Evolutionary conservation across 2,888 invertebrate genomes (phyloP), one percentile per base, ranked within the genome.

Genomic region (Phortica magna): DNA sequence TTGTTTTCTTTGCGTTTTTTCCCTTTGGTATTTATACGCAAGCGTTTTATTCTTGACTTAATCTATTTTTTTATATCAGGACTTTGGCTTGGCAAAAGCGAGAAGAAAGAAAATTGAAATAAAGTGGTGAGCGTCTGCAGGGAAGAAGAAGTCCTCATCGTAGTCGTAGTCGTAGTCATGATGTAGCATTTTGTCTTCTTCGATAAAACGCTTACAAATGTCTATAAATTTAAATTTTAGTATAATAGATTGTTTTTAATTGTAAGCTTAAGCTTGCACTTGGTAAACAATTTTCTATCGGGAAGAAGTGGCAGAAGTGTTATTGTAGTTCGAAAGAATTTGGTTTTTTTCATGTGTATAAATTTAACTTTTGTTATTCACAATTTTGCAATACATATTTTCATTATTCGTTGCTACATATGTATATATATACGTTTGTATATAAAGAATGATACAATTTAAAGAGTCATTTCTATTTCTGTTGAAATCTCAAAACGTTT

Each of bases 211-310:
- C 82, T 88, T 88, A 89, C 87, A 87, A 89, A 89, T 89, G 89
- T 83, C 89, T 88, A 85, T 85, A 87, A 89, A 87, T 87, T 87
- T 83, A 88, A 89, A 89, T 89, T 89, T 89, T 89, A 89, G 65
- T 82, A 83, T 48, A 48, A 48, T 12, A 48, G 14, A 14, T 12
- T 12, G 10, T 48, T 48, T 9, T 48, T 48, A 12, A 48, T 48
- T 12, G 48, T 48, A 48, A 48, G 48, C 48, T 48, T 12, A 48
- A 48, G 48, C 31, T 31, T 31, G 31, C 31, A 31, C n/a, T 31
- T 31, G 31, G 31, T 31, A 31, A 31, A 31, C 31, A 31, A 31
- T 4, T 31, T 31, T 31, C 1, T 31, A 31, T 1, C 5, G 31
- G 31, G 31, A 31, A 0, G 31, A 31, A 31, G 2, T n/a, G n/a